Base-by-base conservation (phyloP, 2,888 invertebrate genomes). In the Apotomis capreana region DNA sequence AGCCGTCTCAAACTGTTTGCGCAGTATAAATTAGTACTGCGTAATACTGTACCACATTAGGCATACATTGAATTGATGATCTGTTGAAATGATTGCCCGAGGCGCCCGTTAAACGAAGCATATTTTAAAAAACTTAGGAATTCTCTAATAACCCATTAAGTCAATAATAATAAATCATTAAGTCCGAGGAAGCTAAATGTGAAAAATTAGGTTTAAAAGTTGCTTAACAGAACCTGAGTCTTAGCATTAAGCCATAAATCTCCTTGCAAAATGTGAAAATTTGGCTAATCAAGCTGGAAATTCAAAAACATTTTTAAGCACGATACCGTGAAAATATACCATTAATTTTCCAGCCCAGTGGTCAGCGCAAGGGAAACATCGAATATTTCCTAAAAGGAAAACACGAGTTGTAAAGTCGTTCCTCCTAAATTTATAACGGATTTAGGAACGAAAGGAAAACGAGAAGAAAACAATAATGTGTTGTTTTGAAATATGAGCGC, bases 401-500 rank as follows among this genome's bases (percentile, higher is more conserved):
- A 84, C 80, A 81, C 76, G 76, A 80, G 77, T 77, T 78, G 74
- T 80, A 79, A 81, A 86, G 82, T 83, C 80, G 81, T 88, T 85
- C 78, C 80, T 78, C 68, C 78, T 76, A 82, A 89, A 90, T 89
- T 89, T 89, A 90, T 87, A 86, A 87, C 85, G 83, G 83, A 80
- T 87, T 89, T 87, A 87, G 84, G 86, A 84, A 77, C 85, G 80
- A 84, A 87, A 87, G 86, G 62, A 87, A 87, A 89, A 89, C 84
- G 81, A 84, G 82, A 88, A 85, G 85, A 88, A 89, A 90, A 91
- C 90, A 91, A 88, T 91, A 91, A 92, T 88, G 91, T 89, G 91
- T 88, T 91, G 86, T 89, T 91, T 89, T 91, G 91, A 91, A 91
- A 89, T 90, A 91, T 84, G 89, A 87, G 83, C 86, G 75, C 76